Evolutionary conservation across 2,797 vertebrate species (phyloP).

Genomic region (Heterohyrax brucei): DNA sequence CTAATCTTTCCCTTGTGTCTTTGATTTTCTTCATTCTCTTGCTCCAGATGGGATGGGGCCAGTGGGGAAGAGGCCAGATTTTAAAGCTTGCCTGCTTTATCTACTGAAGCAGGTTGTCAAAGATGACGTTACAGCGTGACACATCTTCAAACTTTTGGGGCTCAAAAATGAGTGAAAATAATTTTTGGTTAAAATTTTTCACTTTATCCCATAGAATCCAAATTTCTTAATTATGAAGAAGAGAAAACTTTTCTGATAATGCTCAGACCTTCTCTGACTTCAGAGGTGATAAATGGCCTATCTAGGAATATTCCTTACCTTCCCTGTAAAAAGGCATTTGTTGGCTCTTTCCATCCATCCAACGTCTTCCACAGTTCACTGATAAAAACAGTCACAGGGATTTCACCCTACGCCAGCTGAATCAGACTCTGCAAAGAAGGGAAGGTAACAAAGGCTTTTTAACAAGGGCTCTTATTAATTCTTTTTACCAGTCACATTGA

Average conservation of each 20-base stretch:
- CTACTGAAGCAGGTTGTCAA: neutral
- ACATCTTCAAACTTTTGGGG: neutral
- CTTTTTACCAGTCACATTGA: neutral
- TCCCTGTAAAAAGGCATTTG: neutral
- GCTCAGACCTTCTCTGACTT: neutral
- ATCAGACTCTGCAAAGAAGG: constrained; percentile 3
- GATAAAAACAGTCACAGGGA: neutral
- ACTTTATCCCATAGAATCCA: neutral
- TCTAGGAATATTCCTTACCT: neutral
- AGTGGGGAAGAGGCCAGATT: neutral
- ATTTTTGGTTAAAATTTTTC: neutral
- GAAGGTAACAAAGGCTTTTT: neutral
- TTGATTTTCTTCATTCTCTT: no score
- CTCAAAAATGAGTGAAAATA: neutral
- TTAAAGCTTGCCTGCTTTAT: neutral
- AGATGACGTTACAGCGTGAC: neutral
- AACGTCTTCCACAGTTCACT: neutral
- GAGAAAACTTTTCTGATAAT: neutral
- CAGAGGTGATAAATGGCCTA: neutral
- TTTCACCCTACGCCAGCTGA: neutral
- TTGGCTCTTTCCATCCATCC: neutral
- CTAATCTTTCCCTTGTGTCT: no score
- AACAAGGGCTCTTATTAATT: neutral
- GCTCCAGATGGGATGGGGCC: no score
- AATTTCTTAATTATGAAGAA: neutral